Evolutionary conservation across 2,888 invertebrate genomes (phyloP), one percentile per base, ranked within the genome.

Genomic region (Malthinus flaveolus): DNA sequence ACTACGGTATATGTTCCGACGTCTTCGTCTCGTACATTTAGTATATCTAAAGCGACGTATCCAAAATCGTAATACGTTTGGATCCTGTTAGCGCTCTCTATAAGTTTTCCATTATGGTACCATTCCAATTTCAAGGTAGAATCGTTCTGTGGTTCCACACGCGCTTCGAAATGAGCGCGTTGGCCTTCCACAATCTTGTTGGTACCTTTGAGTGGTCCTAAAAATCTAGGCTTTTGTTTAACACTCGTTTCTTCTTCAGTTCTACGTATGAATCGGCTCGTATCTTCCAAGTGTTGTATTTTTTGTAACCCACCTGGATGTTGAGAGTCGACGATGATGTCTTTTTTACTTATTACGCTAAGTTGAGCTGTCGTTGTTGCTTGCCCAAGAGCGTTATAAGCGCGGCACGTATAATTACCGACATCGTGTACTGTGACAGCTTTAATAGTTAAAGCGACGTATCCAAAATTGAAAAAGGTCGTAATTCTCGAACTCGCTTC

Each of bases 61-160:
- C 97, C 97, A 80, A 98, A 97, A 78, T 98, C 97, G 71, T 96
- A 91, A 75, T 93, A 93, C 7, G 93, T 94, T 79, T 95, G 95
- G 73, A 95, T 97, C 68, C 97, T 87, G 73, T 91, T 93, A 34
- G 94, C 94, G 59, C 88, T 87, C 73, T 89, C 90, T 59, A 99
- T 89, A 61, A 93, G 88, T 75, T 91, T 89, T 51, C 95, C 97
- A 79, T 99, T 97, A 73, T 94, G 94, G 76, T 94, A 96, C 98
- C 98, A 99, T 80, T 97, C 97, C 62, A 95, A 89, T 72, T 86
- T 86, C 89, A 98, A 89, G 12, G 91, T 90, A 31, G 95, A 85
- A 79, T 98, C 98, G 74, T 91, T 95, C 78, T 95, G 92, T 1
- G 97, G 98, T 73, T 95, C 94, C 46, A 98, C 92, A 63, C 96